Evolutionary conservation across 2,113 vertebrate genomes (phyloP), one percentile per base, ranked within the genome.

Genomic region (Hyla sarda): DNA sequence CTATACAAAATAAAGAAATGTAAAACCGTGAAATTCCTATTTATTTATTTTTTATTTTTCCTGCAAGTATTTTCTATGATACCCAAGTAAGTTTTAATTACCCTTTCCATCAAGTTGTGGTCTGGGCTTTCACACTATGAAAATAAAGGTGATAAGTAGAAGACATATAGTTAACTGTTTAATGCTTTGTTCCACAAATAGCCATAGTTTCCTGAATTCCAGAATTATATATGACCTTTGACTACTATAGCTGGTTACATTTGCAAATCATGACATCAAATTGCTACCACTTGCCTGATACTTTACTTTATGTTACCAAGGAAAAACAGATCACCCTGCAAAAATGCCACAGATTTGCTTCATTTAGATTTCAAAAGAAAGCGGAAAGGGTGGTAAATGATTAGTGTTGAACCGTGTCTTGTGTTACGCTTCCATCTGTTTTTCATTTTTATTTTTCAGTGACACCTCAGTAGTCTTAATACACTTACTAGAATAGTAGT

Each of bases 401-500:
- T 90, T 91, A 90, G 50, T 85, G 89, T 89, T 90, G 92, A 90
- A 91, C 88, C 75, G 34, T 88, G 89, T 88, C 88, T 91, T 92
- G 86, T 73, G 65, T 92, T 89, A 90, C 90, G 16, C 76, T 83
- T 73, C 90, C 90, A 93, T 87, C 85, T 92, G 90, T 47, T 92
- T 92, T 90, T 83, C 83, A 90, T 92, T 90, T 91, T 9, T 32
- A 76, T 87, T 72, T 37, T 81, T 72, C 88, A 81, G 50, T 0
- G 0, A 84, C 82, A 88, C 75, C 86, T 62, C 56, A 50, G 1
- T 12, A 88, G 88, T 60, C 71, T 28, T 89, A 89, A 90, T 82
- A 79, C 82, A 83, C 88, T 88, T 73, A 67, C 19, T 74, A 89
- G 48, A 84, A 81, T 78, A 86, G 72, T 83, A 0, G 5, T 60